Evolutionary conservation across 2,797 vertebrate genomes (phyloP), one percentile per base, ranked within the genome.

Genomic region (Scolopax bukidnonensis): DNA sequence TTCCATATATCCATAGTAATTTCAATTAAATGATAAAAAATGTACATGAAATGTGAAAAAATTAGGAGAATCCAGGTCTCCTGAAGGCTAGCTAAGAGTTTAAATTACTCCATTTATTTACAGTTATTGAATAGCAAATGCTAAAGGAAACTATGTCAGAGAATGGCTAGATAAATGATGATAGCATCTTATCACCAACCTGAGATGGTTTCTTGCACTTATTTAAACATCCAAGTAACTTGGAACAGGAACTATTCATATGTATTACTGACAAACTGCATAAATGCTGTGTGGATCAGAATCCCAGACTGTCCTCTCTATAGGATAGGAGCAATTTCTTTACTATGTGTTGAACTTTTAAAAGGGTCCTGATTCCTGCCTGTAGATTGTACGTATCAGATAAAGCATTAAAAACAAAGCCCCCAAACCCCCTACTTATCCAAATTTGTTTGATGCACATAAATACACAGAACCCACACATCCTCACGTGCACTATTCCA

Each of bases 61-160:
- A 36, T 74, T 16, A 8, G 57, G 41, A 41, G 15, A 95, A 95
- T 77, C 67, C 53, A 91, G 38, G 40, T 90, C 43, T 88, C 24
- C 68, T 88, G 59, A 85, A 90, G 3, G 11, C 63, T 50, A 63
- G 19, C 67, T 70, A 57, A 86, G 48, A 38, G 64, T 78, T 88
- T 78, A 76, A 94, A 92, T 93, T 77, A 87, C 64, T 60, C 50
- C 64, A 47, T 70, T 38, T 80, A 80, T 93, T 94, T 94, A 74
- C 38, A 60, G 74, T 53, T 76, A 87, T 28, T 74, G 77, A 76
- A 59, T 30, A 85, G 64, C 40, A 90, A 84, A 94, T 84, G 64
- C 51, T 73, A 24, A n/a, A 89, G n/a, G 63, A 91, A 91, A 65
- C 50, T 30, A 8, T 60, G 57, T 57, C 51, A 84, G 51, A 51